Evolutionary conservation across 2,797 vertebrate species (phyloP), one percentile per base, ranked within the genome.

Genomic region (Fringilla coelebs): DNA sequence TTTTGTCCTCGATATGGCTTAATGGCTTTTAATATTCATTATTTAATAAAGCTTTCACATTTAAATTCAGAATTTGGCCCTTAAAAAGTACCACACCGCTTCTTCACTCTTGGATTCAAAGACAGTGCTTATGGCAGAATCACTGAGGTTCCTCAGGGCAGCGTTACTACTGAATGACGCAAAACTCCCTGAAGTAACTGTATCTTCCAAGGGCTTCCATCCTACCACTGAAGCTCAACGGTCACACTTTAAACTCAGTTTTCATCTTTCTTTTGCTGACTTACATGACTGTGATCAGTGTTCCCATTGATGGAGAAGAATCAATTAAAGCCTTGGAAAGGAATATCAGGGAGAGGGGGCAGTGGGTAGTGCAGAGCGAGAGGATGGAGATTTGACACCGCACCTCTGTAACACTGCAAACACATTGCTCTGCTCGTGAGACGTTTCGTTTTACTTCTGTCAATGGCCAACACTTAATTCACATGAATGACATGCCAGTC

Each of bases 401-500:
- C 19, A 4, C 8, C 7, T 52, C 1, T 11, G 1, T 4, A 22
- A 22, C 43, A 3, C 43, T 10, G 45, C 2, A 6, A 57, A 15
- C 4, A 4, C 17, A 20, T 0, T 21, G 43, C 34, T 40, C 26
- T 21, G 38, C 13, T 22, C 32, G 6, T 7, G n/a, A 18, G 17
- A 43, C 17, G n/a, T 17, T 41, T 13, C 19, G 8, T 40, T 85
- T 22, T 51, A 26, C 5, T 34, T 43, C 32, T 36, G 31, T 31
- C 51, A 55, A 6, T 3, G 29, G 40, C 38, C 17, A 79, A 11
- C n/a, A 19, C 31, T 60, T 28, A 32, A 78, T 11, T 41, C 68
- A 40, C 7, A 29, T 32, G 8, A 48, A 28, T 7, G 32, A 25
- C n/a, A 28, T 0, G 2, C 12, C 31, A 40, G 14, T 13, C 40